A percentile compares a stretch with the other conserved stretches of the same genome.
These are phyloP conservation scores for Cinclus mexicanus DNA, from an alignment of 2,113 vertebrate genomes.

Conservation along the genomic window DNA sequence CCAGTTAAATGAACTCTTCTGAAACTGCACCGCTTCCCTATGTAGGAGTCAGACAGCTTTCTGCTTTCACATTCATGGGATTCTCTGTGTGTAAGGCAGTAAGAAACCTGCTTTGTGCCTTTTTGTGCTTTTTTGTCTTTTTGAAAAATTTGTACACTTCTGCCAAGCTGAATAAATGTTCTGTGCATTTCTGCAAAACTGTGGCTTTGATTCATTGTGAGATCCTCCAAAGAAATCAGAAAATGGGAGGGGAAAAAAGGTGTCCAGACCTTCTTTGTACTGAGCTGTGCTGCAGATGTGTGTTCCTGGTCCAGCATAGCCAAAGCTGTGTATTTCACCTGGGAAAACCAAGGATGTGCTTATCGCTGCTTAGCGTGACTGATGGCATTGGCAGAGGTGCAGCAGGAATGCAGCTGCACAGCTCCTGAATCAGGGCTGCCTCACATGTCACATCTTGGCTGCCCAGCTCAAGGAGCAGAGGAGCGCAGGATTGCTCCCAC, in stretches of 20 bases:
- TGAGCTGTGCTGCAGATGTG: neutral
- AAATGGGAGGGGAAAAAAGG: neutral
- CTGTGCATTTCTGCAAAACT: neutral
- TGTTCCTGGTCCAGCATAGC: rapidly evolving
- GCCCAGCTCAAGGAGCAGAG: neutral
- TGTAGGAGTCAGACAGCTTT: neutral
- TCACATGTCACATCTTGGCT: neutral
- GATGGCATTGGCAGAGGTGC: rapidly evolving
- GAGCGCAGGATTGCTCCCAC: rapidly evolving
- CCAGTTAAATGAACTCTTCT: neutral
- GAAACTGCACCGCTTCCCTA: neutral
- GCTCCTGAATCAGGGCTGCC: neutral
- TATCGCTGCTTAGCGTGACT: rapidly evolving
- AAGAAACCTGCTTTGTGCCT: constrained; percentile 8
- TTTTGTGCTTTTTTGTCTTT: neutral
- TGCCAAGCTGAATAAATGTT: constrained; percentile 60
- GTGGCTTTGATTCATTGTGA: neutral
- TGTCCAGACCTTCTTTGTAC: neutral
- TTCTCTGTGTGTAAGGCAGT: neutral
- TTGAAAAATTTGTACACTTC: constrained; percentile 29
- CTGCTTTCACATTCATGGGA: neutral
- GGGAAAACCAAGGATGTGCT: neutral
- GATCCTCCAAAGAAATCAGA: neutral
- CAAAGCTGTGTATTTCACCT: neutral
- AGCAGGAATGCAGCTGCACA: neutral